phyloP scores from a whole-genome alignment of 2,113 vertebrate species.

The Anser brachyrhynchus region DNA sequence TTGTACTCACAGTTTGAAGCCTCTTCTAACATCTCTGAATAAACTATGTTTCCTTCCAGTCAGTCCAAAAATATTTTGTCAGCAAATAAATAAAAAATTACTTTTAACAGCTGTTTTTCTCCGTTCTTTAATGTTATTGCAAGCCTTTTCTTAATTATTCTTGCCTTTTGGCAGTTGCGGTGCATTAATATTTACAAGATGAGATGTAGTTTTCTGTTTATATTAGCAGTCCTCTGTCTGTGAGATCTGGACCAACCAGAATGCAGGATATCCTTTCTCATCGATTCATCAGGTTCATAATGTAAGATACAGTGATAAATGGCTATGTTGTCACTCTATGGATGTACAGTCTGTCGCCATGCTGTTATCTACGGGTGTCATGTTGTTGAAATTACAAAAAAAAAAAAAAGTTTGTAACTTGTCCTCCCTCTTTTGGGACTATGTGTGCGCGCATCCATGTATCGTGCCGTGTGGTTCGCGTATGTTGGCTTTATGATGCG shows the following conservation, averaged over 20 bases:
- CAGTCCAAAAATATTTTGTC: slow-evolving; percentile 57
- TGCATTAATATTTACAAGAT: slow-evolving; percentile 80
- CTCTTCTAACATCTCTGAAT: slow-evolving; percentile 18
- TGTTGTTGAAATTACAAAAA: slow-evolving; percentile 46
- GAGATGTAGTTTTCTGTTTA: slow-evolving; percentile 86
- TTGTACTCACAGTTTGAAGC: slow-evolving; percentile 38
- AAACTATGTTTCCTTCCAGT: slow-evolving; percentile 21
- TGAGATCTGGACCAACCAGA: slow-evolving; percentile 86
- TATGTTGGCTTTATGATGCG: slow-evolving; percentile 49
- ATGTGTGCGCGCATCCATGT: slow-evolving; percentile 62
- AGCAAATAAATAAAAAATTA: slow-evolving; percentile 48
- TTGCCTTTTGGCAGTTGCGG: slow-evolving; percentile 66
- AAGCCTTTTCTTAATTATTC: slow-evolving; percentile 58
- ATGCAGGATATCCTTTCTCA: slow-evolving; percentile 86
- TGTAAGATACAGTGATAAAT: slow-evolving; percentile 77
- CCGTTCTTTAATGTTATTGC: slow-evolving; percentile 51
- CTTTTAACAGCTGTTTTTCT: slow-evolving; percentile 54
- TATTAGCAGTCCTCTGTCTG: slow-evolving; percentile 86
- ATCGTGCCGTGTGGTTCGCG: slow-evolving; percentile 60
- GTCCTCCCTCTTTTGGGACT: slow-evolving; percentile 37
- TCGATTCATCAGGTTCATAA: slow-evolving; percentile 86
- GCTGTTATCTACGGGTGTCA: slow-evolving; percentile 63
- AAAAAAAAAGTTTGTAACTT: not conserved
- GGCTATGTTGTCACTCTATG: slow-evolving; percentile 73
- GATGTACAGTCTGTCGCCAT: slow-evolving; percentile 72